A percentile compares a stretch with the other conserved stretches of the same genome.
phyloP scores from a whole-genome alignment of 2,888 invertebrate species.

The Congeria kusceri region DNA sequence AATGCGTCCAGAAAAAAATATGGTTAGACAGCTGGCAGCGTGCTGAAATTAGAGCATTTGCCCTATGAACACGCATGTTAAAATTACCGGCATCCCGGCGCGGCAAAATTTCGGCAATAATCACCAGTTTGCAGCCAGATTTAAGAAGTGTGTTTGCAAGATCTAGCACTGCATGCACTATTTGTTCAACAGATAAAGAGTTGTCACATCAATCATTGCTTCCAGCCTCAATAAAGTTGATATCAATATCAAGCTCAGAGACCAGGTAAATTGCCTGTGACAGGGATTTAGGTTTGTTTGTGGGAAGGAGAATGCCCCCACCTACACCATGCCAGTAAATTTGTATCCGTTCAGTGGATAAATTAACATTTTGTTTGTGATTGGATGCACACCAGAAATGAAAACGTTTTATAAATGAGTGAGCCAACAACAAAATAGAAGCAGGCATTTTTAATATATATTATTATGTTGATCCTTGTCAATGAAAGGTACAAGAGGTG shows the following conservation, averaged over 20 bases:
- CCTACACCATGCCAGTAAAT: constrained; percentile 16
- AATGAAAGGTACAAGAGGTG: too few species aligned
- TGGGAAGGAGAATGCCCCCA: background rate
- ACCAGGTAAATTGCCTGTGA: background rate
- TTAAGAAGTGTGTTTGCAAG: constrained; percentile 4
- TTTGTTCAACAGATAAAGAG: background rate
- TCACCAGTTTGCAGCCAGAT: background rate
- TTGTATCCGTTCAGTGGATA: background rate
- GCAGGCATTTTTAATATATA: too few species aligned
- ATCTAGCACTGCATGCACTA: background rate
- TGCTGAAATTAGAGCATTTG: background rate
- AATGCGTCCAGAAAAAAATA: constrained; percentile 9
- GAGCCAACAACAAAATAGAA: constrained; percentile 3
- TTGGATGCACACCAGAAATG: background rate
- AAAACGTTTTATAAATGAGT: constrained; percentile 3
- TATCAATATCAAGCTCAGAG: constrained; percentile 6
- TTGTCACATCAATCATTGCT: constrained; percentile 6
- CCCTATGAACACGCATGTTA: background rate
- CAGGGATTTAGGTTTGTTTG: background rate
- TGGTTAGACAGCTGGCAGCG: background rate
- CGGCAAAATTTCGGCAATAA: background rate
- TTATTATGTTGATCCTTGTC: too few species aligned
- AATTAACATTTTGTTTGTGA: background rate
- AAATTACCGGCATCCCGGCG: background rate
- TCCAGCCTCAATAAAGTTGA: background rate